A percentile compares a stretch with the other conserved stretches of the same genome.
Evolutionary conservation across 92 coral and sea anemone species (phyloP).

Genomic region (Siderastrea radians): DNA sequence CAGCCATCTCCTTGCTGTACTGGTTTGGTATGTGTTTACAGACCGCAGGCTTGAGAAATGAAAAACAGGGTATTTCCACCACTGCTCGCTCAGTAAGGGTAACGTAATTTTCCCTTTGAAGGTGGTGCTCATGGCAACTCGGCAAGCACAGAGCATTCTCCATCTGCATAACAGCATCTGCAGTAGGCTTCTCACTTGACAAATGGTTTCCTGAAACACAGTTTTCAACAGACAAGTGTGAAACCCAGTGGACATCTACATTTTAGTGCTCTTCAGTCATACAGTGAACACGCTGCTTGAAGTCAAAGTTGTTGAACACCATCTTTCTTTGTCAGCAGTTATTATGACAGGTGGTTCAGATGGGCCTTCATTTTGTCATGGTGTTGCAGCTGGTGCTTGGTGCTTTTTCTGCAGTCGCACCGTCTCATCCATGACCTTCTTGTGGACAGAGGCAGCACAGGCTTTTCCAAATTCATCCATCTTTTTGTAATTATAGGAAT

Average conservation of each 20-base stretch:
- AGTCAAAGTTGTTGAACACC: conserved; percentile 76
- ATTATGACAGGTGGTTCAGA: conserved; percentile 7
- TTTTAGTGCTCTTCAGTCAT: conserved; percentile 65
- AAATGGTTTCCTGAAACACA: conserved; percentile 65
- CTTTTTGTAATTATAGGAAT: conserved; percentile 47
- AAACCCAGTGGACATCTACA: conserved; percentile 68
- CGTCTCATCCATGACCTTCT: conserved; percentile 33
- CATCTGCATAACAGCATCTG: conserved; percentile 38
- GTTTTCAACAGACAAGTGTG: conserved; percentile 68
- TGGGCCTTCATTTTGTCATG: conserved; percentile 8
- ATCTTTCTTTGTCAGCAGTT: conserved; percentile 52
- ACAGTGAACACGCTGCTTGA: conserved; percentile 61
- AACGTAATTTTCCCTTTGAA: conserved; percentile 67
- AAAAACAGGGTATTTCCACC: conserved; percentile 55
- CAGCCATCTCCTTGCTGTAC: conserved; percentile 56
- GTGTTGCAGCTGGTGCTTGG: background rate
- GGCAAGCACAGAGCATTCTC: conserved; percentile 74
- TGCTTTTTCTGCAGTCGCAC: conserved; percentile 9
- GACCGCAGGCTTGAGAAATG: conserved; percentile 46
- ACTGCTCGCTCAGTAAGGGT: conserved; percentile 46
- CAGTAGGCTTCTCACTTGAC: conserved; percentile 39
- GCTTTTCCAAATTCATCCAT: conserved; percentile 60
- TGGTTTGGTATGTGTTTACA: conserved; percentile 62
- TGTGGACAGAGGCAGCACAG: conserved; percentile 38
- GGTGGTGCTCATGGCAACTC: conserved; percentile 51